Conservation (phyloP, 2,888 invertebrate species). For the Limnephilus rhombicus region DNA sequence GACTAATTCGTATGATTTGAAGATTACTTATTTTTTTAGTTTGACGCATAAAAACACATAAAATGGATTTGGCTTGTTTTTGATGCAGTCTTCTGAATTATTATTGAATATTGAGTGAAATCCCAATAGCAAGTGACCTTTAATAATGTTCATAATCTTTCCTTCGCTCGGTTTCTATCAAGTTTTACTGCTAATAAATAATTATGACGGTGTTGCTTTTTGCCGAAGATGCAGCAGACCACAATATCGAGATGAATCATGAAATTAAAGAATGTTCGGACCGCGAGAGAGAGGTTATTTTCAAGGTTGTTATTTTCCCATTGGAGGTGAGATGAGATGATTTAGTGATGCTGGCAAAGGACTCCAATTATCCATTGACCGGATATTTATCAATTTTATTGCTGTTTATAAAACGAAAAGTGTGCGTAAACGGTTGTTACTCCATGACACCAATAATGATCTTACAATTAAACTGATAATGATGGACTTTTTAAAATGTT, state of each 20-base stretch:
- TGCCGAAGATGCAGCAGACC: not conserved
- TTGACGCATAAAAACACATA: no score
- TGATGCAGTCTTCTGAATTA: not conserved
- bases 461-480: not conserved
- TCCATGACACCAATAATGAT: not conserved
- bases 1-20: no score
- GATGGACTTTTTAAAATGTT: no score
- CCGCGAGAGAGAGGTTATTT: not conserved
- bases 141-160: not conserved
- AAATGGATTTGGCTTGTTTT: not conserved
- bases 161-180: not conserved
- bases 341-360: not conserved
- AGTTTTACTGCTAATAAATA: not conserved
- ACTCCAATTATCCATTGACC: not conserved
- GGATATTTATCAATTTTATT: conserved; percentile 1
- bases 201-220: not conserved
- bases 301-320: not conserved
- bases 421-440: not conserved
- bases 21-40: no score
- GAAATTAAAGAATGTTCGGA: conserved; percentile 1
- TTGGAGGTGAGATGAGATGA: not conserved
- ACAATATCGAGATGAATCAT: not conserved
- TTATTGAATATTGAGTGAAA: not conserved
- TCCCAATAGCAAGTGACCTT: not conserved
- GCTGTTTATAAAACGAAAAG: not conserved